Conservation (phyloP, 2,888 invertebrate genomes). For the Charanyca ferruginea region DNA sequence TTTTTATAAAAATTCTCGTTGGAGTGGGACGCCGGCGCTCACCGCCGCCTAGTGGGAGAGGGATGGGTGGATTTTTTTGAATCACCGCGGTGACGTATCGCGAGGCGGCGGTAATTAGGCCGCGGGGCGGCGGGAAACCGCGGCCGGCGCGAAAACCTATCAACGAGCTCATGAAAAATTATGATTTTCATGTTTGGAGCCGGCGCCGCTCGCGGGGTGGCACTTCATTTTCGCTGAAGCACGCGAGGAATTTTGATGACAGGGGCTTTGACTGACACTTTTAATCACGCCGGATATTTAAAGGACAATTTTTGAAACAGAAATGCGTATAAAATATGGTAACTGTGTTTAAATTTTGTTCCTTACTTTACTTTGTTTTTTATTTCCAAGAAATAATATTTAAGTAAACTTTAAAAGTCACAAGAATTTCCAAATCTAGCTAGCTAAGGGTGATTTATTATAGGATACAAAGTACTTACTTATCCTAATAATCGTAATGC, state of each 20-base stretch:
- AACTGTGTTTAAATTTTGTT: neutral
- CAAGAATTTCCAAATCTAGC: neutral
- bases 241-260: slow-evolving; percentile 79
- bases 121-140: slow-evolving; percentile 91
- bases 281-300: slow-evolving; percentile 65
- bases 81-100: slow-evolving; percentile 90
- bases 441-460: neutral
- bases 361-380: neutral
- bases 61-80: slow-evolving; percentile 90
- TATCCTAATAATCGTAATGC: neutral
- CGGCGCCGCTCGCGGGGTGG: slow-evolving; percentile 78
- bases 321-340: slow-evolving; percentile 1
- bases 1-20: slow-evolving; percentile 90
- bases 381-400: neutral
- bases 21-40: slow-evolving; percentile 82
- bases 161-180: slow-evolving; percentile 91
- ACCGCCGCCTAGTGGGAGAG: slow-evolving; percentile 77
- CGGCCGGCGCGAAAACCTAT: slow-evolving; percentile 90
- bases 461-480: neutral
- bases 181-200: slow-evolving; percentile 88
- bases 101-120: slow-evolving; percentile 89
- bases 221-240: slow-evolving; percentile 81
- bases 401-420: neutral
- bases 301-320: slow-evolving; percentile 47
- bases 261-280: slow-evolving; percentile 73